Evolutionary conservation across 2,113 vertebrate genomes (phyloP).

Genomic region (Paradisaea rubra): DNA sequence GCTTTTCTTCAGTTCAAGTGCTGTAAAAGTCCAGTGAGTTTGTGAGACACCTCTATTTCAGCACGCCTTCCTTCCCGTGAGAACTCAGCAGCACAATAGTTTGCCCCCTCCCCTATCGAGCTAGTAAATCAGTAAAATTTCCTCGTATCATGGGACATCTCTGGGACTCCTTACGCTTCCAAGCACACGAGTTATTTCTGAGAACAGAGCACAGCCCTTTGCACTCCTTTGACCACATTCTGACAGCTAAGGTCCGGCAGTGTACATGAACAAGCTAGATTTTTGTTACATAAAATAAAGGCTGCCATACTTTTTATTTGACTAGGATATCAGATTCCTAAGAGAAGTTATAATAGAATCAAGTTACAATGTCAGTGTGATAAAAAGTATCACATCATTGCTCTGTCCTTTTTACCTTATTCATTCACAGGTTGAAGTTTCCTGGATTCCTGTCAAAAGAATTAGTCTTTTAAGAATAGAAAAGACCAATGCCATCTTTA

Average conservation of each 20-base stretch:
- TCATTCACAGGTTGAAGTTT: conserved; percentile 62
- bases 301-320: conserved; percentile 27
- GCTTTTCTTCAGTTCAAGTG: neutral
- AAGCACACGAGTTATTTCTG: neutral
- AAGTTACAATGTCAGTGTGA: conserved; percentile 32
- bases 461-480: conserved; percentile 47
- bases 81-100: neutral
- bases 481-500: conserved; percentile 38
- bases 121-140: conserved; percentile 30
- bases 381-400: conserved; percentile 41
- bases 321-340: neutral
- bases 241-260: neutral
- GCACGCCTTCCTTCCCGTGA: neutral
- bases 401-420: conserved; percentile 47
- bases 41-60: neutral
- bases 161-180: neutral
- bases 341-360: conserved; percentile 15
- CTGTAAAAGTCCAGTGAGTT: neutral
- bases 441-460: conserved; percentile 57
- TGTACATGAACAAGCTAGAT: neutral
- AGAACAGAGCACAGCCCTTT: neutral
- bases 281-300: conserved; percentile 40
- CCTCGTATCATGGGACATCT: neutral
- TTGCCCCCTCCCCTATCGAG: neutral
- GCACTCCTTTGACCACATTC: neutral